Conservation (phyloP, 1,140 invertebrate species). For the Watersipora subatra region DNA sequence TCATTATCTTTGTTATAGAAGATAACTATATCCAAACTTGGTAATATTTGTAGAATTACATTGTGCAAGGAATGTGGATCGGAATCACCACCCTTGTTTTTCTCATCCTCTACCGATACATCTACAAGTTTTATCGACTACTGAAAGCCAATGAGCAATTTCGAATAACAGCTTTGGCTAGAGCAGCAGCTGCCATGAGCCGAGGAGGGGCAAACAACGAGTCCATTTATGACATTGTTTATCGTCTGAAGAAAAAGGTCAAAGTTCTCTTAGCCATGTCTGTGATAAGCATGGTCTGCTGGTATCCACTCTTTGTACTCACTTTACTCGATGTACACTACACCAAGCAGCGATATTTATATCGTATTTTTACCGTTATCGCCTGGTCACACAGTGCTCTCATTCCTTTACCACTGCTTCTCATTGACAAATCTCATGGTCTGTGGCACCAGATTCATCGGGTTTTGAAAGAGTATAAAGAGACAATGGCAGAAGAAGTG, state of each 20-base stretch:
- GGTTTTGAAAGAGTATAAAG: background rate
- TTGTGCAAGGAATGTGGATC: slow-evolving; percentile 39
- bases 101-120: slow-evolving; percentile 26
- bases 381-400: slow-evolving; percentile 35
- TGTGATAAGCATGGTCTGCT: slow-evolving; percentile 28
- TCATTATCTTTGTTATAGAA: too few relatives aligned
- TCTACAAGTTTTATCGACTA: slow-evolving; percentile 31
- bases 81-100: slow-evolving; percentile 30
- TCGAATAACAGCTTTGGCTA: slow-evolving; percentile 30
- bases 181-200: slow-evolving; percentile 28
- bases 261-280: slow-evolving; percentile 31
- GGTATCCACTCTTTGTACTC: slow-evolving; percentile 37
- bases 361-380: slow-evolving; percentile 36
- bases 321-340: slow-evolving; percentile 32
- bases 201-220: slow-evolving; percentile 3
- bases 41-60: slow-evolving; percentile 25
- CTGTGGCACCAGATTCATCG: background rate
- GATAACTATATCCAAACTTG: too few relatives aligned
- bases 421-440: slow-evolving; percentile 22
- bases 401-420: slow-evolving; percentile 31
- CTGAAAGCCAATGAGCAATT: slow-evolving; percentile 33
- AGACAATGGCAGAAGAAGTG: background rate
- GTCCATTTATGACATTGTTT: slow-evolving; percentile 11
- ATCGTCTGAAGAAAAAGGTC: slow-evolving; percentile 26
- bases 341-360: slow-evolving; percentile 29